Conservation (phyloP, 2,113 vertebrate genomes). For the Perca schrenkii region DNA sequence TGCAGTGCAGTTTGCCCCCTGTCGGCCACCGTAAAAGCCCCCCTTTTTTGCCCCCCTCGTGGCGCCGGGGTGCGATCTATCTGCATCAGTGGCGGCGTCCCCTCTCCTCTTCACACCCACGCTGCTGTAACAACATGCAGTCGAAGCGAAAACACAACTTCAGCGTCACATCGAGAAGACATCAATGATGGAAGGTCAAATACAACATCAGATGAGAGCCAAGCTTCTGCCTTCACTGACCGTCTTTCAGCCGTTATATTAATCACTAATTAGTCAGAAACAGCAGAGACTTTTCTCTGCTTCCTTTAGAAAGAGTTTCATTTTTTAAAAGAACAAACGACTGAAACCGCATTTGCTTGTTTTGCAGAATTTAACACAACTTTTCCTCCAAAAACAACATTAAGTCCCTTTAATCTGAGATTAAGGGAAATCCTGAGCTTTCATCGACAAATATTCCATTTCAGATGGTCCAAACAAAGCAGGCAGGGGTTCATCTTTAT, state of each 20-base stretch:
- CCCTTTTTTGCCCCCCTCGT: too few species aligned
- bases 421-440: constrained; percentile 31
- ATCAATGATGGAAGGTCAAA: constrained; percentile 62
- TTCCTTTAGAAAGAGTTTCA: neutral
- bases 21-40: too few species aligned
- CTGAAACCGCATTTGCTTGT: neutral
- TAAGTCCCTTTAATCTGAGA: constrained; percentile 43
- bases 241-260: constrained; percentile 85
- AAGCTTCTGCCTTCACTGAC: constrained; percentile 81
- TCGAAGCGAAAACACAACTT: constrained; percentile 48
- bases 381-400: constrained; percentile 4
- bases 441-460: constrained; percentile 31
- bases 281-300: neutral
- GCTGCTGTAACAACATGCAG: constrained; percentile 44
- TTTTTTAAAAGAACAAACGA: constrained; percentile 15
- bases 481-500: constrained; percentile 7
- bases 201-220: constrained; percentile 62
- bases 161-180: constrained; percentile 47
- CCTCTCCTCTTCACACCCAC: neutral
- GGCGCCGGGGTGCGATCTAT: neutral
- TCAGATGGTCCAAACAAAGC: constrained; percentile 42
- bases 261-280: constrained; percentile 62
- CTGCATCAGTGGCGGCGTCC: constrained; percentile 39
- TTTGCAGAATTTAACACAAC: constrained; percentile 5
- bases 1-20: too few species aligned